phyloP scores from a whole-genome alignment of 2,113 vertebrate species.

The Spea bombifrons region DNA sequence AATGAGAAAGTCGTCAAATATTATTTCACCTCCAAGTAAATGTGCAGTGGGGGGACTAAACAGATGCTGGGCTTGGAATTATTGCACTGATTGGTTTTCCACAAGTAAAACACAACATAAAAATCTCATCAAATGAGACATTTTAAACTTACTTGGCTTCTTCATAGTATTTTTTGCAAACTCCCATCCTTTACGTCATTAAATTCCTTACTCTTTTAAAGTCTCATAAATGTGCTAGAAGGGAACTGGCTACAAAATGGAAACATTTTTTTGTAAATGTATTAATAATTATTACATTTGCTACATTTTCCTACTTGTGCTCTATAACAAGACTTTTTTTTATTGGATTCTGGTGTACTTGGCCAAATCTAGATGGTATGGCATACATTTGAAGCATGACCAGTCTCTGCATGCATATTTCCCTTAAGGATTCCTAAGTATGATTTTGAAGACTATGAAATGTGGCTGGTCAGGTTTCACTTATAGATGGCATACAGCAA shows the following conservation, averaged over 20 bases:
- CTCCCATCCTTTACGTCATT: slow-evolving; percentile 67
- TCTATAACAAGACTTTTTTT: slow-evolving; percentile 22
- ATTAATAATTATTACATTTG: slow-evolving; percentile 7
- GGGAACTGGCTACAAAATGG: slow-evolving; percentile 6
- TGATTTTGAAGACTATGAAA: slow-evolving; percentile 34
- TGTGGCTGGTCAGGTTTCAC: slow-evolving; percentile 38
- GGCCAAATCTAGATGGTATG: slow-evolving; percentile 26
- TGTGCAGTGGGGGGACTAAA: slow-evolving; percentile 69
- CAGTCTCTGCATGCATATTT: slow-evolving; percentile 34
- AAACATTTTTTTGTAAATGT: background rate
- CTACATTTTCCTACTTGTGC: background rate
- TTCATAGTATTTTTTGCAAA: slow-evolving; percentile 66
- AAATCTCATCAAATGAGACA: slow-evolving; percentile 54
- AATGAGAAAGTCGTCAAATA: slow-evolving; percentile 79
- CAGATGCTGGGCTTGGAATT: slow-evolving; percentile 61
- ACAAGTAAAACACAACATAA: slow-evolving; percentile 58
- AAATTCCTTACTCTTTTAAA: slow-evolving; percentile 12
- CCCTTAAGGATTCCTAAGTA: slow-evolving; percentile 36
- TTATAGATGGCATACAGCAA: slow-evolving; percentile 45
- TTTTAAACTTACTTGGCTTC: slow-evolving; percentile 72
- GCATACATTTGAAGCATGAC: slow-evolving; percentile 44
- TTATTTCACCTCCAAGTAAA: slow-evolving; percentile 75
- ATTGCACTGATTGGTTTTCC: slow-evolving; percentile 65
- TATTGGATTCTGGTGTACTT: slow-evolving; percentile 11
- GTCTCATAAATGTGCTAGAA: background rate